Evolutionary conservation across 2,797 vertebrate genomes (phyloP), one percentile per base, ranked within the genome.

Genomic region (Rhinatrema bivittatum): DNA sequence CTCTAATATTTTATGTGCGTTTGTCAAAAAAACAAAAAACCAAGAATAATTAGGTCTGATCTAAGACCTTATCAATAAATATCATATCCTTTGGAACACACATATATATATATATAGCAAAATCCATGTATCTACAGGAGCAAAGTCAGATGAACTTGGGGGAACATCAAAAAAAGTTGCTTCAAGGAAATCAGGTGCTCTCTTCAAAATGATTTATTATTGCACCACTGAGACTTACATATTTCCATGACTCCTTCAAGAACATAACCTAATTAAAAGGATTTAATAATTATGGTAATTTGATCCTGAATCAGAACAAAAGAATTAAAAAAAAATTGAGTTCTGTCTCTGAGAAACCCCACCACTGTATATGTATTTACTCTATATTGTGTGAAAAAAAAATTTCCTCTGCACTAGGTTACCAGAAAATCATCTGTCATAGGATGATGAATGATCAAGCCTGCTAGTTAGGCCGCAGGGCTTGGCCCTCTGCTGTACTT

Each of bases 391-490:
- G 20, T 42, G 33, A 54, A 23, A 20, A 2, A n/a, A 3, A 50
- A 33, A 39, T 27, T 30, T 25, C 31, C 29, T n/a, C 2, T 30
- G 36, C 26, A 55, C 52, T 4, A 46, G 29, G 36, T 33, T 33
- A 42, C 10, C 43, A 50, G 36, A 59, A 62, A 65, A 55, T 54
- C 45, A 48, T 51, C 44, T 63, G 62, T 60, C 68, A 63, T 65
- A 40, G 30, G 55, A 71, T 72, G 76, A 79, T 75, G 76, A 66
- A 77, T 73, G 79, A 70, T 70, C 64, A 63, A 64, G 63, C 76
- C 81, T 76, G 46, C 63, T 59, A 60, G 78, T 75, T 26, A 20
- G 65, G 82, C 86, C 85, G 78, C 64, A 57, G 81, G 83, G 86
- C 71, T 59, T 69, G 62, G 76, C 70, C 78, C 62, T 75, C 68